Evolutionary conservation across 2,113 vertebrate species (phyloP).

Genomic region (Epinephelus lanceolatus): DNA sequence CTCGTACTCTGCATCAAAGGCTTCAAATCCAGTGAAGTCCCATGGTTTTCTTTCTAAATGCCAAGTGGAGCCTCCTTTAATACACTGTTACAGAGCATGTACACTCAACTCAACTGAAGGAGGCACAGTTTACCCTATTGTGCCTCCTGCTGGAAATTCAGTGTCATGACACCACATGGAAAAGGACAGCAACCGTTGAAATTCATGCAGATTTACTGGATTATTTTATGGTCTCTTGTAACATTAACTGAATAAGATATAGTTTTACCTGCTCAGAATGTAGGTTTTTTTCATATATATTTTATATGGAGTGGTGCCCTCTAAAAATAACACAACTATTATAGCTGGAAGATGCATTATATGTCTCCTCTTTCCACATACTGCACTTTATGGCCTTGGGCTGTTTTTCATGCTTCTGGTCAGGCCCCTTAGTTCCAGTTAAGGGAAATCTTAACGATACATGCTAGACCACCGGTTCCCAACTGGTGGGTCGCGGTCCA

Average conservation of each 20-base stretch:
- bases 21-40: constrained; percentile 2
- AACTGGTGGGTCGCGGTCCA: too few relatives aligned
- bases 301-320: not conserved
- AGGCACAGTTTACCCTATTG: constrained; percentile 47
- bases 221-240: not conserved
- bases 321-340: not conserved
- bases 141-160: constrained; percentile 76
- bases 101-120: constrained; percentile 17
- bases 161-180: constrained; percentile 43
- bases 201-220: not conserved
- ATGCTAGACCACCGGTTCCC: too few relatives aligned
- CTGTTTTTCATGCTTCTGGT: not conserved
- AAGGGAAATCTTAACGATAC: not conserved
- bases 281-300: not conserved
- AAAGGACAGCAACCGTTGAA: not conserved
- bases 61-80: constrained; percentile 31
- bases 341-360: not conserved
- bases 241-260: not conserved
- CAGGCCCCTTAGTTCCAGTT: not conserved
- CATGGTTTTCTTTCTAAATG: constrained; percentile 23
- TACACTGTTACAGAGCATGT: constrained; percentile 10
- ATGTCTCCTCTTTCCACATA: not conserved
- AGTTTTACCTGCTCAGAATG: not conserved
- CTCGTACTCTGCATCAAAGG: constrained; percentile 36
- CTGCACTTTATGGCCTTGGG: not conserved